Conservation (phyloP, 2,888 invertebrate species). For the Chymomyza caudatula region DNA sequence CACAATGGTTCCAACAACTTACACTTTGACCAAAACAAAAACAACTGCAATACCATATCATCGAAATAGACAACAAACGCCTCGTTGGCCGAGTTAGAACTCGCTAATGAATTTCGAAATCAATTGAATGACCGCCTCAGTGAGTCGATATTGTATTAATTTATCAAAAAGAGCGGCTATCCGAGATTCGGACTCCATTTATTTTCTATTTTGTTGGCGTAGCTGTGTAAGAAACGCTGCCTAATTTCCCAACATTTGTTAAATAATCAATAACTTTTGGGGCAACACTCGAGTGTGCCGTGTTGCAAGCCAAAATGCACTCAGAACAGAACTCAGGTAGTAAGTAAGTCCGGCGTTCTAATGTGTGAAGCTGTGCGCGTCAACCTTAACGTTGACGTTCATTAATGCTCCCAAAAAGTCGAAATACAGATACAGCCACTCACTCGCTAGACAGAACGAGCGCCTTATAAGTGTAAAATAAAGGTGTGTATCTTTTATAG, state of each 20-base stretch:
- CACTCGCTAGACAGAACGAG: not conserved
- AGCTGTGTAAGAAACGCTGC: constrained; percentile 72
- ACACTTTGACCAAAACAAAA: not conserved
- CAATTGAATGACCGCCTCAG: constrained; percentile 56
- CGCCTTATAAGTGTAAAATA: constrained; percentile 56
- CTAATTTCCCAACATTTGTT: constrained; percentile 65
- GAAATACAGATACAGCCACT: constrained; percentile 41
- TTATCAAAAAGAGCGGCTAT: constrained; percentile 55
- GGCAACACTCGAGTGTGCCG: constrained; percentile 6
- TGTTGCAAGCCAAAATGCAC: not conserved
- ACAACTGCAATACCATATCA: not conserved
- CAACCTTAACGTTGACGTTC: constrained; percentile 50
- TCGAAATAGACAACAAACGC: constrained; percentile 14
- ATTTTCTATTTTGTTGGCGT: too few relatives aligned
- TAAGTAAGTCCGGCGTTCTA: not conserved
- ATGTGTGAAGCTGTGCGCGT: constrained; percentile 20
- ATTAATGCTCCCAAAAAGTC: constrained; percentile 47
- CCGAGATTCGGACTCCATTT: constrained; percentile 34
- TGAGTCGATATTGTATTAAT: constrained; percentile 58
- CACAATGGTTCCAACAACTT: not conserved
- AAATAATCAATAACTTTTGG: constrained; percentile 63
- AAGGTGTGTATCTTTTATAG: constrained; percentile 63
- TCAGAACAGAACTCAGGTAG: not conserved
- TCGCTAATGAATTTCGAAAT: constrained; percentile 66
- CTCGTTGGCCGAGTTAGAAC: constrained; percentile 47